Percentiles rank a stretch among this genome's conserved stretches.
Evolutionary conservation across 2,888 invertebrate species (phyloP).

Genomic region (Coleophora deauratella): DNA sequence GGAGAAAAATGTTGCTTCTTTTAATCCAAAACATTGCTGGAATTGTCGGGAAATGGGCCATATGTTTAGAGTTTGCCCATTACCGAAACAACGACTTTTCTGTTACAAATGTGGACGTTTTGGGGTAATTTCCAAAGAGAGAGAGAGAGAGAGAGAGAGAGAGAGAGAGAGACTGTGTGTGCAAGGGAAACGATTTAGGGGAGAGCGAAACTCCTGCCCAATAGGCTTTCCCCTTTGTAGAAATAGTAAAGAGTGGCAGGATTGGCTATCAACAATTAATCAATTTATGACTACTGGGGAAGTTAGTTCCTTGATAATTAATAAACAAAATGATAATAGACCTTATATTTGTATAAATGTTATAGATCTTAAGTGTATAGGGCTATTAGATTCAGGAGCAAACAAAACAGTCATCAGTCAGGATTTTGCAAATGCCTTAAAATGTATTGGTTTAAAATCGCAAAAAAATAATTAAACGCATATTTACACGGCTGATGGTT

Average conservation of each 20-base stretch:
- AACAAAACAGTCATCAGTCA: not conserved
- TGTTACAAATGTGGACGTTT: slow-evolving; percentile 7
- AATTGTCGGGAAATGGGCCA: slow-evolving; percentile 8
- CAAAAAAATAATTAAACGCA: not conserved
- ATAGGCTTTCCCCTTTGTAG: slow-evolving; percentile 2
- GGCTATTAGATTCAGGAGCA: not conserved
- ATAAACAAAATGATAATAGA: not conserved
- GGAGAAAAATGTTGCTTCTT: no score
- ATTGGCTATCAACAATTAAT: slow-evolving; percentile 2
- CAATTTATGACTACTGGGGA: not conserved
- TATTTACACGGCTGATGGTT: not conserved
- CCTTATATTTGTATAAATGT: not conserved
- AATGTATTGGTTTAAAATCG: not conserved
- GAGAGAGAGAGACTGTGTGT: no score
- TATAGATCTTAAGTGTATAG: not conserved
- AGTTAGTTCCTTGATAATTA: not conserved
- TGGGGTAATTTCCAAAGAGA: not conserved
- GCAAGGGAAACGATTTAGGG: slow-evolving; percentile 5
- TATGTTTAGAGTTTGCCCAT: slow-evolving; percentile 4
- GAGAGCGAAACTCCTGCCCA: slow-evolving; percentile 1
- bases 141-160: no score
- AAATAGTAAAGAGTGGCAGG: slow-evolving; percentile 8
- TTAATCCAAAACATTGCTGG: no score
- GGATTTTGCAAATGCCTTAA: not conserved
- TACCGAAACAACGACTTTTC: slow-evolving; percentile 5